These are phyloP conservation scores for Drosophila buzzatii DNA, from an alignment of 2,888 invertebrate genomes.

Conservation along the genomic window DNA sequence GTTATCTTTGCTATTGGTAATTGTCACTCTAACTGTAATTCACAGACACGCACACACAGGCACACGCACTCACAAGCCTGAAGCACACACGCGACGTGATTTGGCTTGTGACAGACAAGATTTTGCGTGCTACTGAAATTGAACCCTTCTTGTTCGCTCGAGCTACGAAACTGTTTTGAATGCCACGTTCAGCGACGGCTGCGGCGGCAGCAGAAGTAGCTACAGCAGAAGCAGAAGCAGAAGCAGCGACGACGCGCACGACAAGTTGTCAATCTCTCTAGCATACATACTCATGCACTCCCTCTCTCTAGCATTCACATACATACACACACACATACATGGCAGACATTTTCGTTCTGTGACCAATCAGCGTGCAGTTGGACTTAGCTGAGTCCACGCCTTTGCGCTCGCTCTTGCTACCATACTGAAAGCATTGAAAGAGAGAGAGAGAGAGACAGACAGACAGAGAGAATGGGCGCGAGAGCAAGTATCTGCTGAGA, in stretches of 20 bases:
- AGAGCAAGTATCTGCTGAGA: constrained; percentile 18
- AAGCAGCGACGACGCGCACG: constrained; percentile 39
- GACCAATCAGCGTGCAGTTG: constrained; percentile 43
- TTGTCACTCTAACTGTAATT: constrained; percentile 3
- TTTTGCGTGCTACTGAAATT: constrained; percentile 39
- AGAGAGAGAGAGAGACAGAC: constrained; percentile 7
- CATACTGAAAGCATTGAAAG: not conserved
- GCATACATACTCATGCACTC: constrained; percentile 19
- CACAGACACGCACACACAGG: constrained; percentile 8
- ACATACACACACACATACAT: constrained; percentile 10
- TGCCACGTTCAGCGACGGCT: constrained; percentile 49
- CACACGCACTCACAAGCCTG: constrained; percentile 17
- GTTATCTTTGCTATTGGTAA: not conserved
- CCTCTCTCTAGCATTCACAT: constrained; percentile 9
- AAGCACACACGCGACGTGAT: constrained; percentile 44
- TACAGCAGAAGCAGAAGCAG: constrained; percentile 13
- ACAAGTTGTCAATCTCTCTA: constrained; percentile 52
- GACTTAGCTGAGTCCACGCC: constrained; percentile 58
- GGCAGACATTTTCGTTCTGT: constrained; percentile 51
- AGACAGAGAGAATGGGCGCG: constrained; percentile 3
- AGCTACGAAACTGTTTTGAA: constrained; percentile 84
- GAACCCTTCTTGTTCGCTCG: constrained; percentile 83
- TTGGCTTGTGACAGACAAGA: constrained; percentile 11
- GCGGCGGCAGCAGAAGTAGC: constrained; percentile 31
- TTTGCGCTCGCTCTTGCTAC: constrained; percentile 38